phyloP scores from a whole-genome alignment of 2,113 vertebrate species.

The Seriola aureovittata region DNA sequence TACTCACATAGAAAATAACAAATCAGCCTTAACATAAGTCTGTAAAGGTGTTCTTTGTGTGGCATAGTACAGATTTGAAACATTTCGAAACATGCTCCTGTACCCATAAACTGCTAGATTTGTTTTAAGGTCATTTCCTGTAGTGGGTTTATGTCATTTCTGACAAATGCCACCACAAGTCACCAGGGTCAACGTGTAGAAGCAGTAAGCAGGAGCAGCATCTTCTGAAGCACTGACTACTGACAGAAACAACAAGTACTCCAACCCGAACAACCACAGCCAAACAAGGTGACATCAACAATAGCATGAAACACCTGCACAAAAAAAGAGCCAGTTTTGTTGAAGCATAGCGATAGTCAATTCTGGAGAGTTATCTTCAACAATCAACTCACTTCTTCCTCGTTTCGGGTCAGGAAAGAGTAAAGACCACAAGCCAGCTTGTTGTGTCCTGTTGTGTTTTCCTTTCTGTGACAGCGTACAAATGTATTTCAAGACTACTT shows the following conservation, averaged over 20 bases:
- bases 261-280: too few species aligned
- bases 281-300: constrained; percentile 53
- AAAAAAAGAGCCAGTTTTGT: not conserved
- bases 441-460: not conserved
- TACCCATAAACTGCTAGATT: not conserved
- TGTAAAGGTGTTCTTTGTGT: not conserved
- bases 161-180: not conserved
- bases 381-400: not conserved
- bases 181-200: not conserved
- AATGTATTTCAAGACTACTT: too few species aligned
- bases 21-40: too few species aligned
- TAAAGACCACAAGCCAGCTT: not conserved
- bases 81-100: not conserved
- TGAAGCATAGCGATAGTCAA: not conserved
- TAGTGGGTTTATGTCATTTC: not conserved
- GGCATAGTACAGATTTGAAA: not conserved
- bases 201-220: not conserved
- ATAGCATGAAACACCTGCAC: constrained; percentile 49
- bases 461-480: not conserved
- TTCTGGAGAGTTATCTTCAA: not conserved
- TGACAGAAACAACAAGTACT: constrained; percentile 55
- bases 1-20: too few species aligned
- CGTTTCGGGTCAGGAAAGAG: not conserved
- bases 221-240: constrained; percentile 71
- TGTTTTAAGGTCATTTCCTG: constrained; percentile 11